phyloP scores from a whole-genome alignment of 1,140 invertebrate genomes.

The Zeugodacus cucurbitae region DNA sequence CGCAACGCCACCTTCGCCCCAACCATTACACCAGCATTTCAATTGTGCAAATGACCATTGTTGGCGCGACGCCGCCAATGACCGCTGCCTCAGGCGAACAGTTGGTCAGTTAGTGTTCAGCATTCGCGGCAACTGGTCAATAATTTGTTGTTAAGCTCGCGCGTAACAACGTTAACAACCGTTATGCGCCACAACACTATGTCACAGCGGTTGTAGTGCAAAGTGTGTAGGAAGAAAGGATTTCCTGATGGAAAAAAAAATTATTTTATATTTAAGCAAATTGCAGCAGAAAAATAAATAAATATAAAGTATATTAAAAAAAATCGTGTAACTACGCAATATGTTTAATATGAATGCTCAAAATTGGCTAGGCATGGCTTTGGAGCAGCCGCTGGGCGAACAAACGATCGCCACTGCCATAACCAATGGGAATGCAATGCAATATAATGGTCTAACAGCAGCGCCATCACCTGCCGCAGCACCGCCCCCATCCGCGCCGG shows the following conservation, averaged over 20 bases:
- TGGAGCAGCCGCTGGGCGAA: conserved; percentile 42
- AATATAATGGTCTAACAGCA: neutral
- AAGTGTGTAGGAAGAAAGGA: neutral
- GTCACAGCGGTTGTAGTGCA: neutral
- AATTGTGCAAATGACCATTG: conserved; percentile 11
- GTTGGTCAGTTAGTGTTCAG: conserved; percentile 1
- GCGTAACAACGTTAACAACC: neutral
- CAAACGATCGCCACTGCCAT: conserved; percentile 3
- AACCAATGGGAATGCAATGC: conserved; percentile 44
- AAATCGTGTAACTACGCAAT: neutral
- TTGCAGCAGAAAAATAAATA: neutral
- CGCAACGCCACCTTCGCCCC: neutral
- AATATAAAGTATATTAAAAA: neutral
- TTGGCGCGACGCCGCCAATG: conserved; percentile 3
- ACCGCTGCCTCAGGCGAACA: neutral
- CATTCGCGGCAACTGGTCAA: conserved; percentile 4
- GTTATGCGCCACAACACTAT: neutral
- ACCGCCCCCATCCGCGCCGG: neutral
- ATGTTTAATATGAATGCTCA: conserved; percentile 60
- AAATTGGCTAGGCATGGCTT: conserved; percentile 59
- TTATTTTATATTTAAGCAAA: neutral
- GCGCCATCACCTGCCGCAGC: neutral
- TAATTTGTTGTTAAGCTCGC: neutral
- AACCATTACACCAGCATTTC: neutral
- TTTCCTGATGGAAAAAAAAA: neutral